Base-by-base conservation (phyloP, 2,888 invertebrate species). In the Atrina japonica region DNA sequence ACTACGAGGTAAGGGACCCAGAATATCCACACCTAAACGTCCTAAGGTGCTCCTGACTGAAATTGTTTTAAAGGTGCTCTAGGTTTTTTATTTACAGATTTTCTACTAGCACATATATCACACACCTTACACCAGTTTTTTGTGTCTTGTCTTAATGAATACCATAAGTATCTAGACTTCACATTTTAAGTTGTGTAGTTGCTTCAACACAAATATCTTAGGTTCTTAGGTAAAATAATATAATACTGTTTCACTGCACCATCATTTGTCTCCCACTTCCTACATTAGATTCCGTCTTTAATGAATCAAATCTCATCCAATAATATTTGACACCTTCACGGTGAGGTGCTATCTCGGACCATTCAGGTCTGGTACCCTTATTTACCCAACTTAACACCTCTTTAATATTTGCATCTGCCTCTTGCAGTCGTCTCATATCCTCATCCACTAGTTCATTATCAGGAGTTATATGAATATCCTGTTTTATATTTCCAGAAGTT, bases 1-100 rank as follows among this genome's bases (percentile, higher is more conserved):
- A 40, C 1, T 70, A 40, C 29, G 3, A 11, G 66, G 71, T 11
- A 74, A 43, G 5, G 68, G 74, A 27, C 69, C 74, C 41, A 67
- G 23, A 25, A 70, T 43, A 30, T 73, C 71, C 18, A 66, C 25
- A 29, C 66, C 68, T 14, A 56, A 25, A 41, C 68, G 43, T 18
- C 56, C 71, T 58, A 69, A 6, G 61, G 61, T 52, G 40, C 69
- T 21, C 70, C 67, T 11, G 59, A 55, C 3, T 35, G n/a, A 53
- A 56, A 72, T 41, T 60, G 56, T 40, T 63, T 41, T 45, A 67
- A 30, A 21, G 50, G 53, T n/a, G 64, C 63, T 45, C 49, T 61
- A 25, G 45, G 35, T 40, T 55, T 61, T 21, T 52, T 65, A 25
- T 59, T 52, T 21, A 66, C 55, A 27, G 23, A 23, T 60, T 61